These are phyloP conservation scores for Vespertilio murinus DNA, from an alignment of 2,797 vertebrate species.

Conservation along the genomic window DNA sequence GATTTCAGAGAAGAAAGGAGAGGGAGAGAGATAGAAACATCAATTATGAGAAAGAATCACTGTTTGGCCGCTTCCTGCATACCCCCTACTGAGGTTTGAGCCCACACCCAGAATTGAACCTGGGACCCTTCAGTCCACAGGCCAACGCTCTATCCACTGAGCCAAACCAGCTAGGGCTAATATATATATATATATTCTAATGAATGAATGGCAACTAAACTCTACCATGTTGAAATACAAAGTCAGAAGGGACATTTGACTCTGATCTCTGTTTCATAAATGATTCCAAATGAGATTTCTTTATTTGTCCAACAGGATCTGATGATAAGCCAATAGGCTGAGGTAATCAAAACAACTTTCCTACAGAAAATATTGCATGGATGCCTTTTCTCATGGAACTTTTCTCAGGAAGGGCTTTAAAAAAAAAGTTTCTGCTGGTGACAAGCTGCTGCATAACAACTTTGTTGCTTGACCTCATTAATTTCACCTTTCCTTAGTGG, in stretches of 20 bases:
- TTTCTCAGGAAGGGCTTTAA: background rate
- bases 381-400: background rate
- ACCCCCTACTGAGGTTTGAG: too few species aligned
- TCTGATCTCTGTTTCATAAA: background rate
- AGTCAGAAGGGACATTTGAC: background rate
- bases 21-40: too few species aligned
- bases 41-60: too few species aligned
- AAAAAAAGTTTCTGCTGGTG: background rate
- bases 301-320: background rate
- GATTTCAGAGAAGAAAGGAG: too few species aligned
- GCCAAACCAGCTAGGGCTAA: background rate
- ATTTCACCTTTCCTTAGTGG: background rate
- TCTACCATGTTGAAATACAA: background rate
- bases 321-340: background rate
- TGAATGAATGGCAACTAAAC: background rate
- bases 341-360: background rate
- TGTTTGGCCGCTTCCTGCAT: too few species aligned
- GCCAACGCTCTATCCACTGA: too few species aligned
- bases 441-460: background rate
- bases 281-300: background rate
- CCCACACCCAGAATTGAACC: too few species aligned
- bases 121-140: too few species aligned
- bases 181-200: background rate
- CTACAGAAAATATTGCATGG: background rate
- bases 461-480: background rate